Conservation (phyloP, 2,888 invertebrate species). For the Epirrhoe tristata region DNA sequence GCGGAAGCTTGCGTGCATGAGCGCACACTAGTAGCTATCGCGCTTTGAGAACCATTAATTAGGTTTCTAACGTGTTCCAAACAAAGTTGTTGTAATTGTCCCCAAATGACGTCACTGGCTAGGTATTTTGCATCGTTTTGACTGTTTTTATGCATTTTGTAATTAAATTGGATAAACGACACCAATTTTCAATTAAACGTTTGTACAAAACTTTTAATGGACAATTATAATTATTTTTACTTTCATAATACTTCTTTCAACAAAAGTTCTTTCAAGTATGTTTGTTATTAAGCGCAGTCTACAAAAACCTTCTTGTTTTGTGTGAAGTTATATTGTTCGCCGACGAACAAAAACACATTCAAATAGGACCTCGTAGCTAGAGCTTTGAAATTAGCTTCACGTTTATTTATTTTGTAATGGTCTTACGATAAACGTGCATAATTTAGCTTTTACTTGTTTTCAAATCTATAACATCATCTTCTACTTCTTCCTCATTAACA, state of each 20-base stretch:
- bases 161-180: not conserved
- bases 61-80: constrained; percentile 12
- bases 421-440: constrained; percentile 8
- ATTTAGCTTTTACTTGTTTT: not conserved
- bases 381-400: constrained; percentile 29
- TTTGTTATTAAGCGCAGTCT: constrained; percentile 5
- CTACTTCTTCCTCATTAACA: too few relatives aligned
- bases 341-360: constrained; percentile 32
- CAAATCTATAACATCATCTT: not conserved
- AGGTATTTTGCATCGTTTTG: too few relatives aligned
- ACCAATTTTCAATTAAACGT: not conserved
- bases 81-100: constrained; percentile 7
- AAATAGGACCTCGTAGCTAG: constrained; percentile 14
- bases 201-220: not conserved
- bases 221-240: not conserved
- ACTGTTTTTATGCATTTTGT: not conserved
- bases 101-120: constrained; percentile 13
- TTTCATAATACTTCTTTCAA: not conserved
- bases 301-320: constrained; percentile 37
- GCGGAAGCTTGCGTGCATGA: constrained; percentile 42
- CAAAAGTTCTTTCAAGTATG: constrained; percentile 10
- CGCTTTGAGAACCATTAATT: constrained; percentile 30
- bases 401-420: constrained; percentile 23
- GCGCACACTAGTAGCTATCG: constrained; percentile 31
- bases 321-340: constrained; percentile 32